Percentiles rank a stretch among this genome's conserved stretches.
Conservation (phyloP, 2,797 vertebrate genomes). For the Novumbra hubbsi region DNA sequence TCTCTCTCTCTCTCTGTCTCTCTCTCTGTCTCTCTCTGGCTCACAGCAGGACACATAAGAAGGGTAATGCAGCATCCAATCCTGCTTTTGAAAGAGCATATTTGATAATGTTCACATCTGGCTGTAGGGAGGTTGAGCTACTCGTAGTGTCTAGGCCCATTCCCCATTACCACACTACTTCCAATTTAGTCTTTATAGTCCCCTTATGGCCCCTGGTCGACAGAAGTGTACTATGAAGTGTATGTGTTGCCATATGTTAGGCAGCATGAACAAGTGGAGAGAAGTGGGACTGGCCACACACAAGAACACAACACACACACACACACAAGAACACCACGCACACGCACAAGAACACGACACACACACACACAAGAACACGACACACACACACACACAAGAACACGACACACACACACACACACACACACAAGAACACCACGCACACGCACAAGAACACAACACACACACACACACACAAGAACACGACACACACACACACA, state of each 20-base stretch:
- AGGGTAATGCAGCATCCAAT: slow-evolving; percentile 9
- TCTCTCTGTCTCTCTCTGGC: slow-evolving; percentile 18
- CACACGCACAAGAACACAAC: slow-evolving; percentile 9
- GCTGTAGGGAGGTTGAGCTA: slow-evolving; percentile 18
- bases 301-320: slow-evolving; percentile 10
- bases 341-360: slow-evolving; percentile 5
- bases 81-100: slow-evolving; percentile 36
- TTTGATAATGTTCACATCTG: slow-evolving; percentile 33
- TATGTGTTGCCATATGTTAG: neutral
- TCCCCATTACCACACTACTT: neutral
- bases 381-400: neutral
- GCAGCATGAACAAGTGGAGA: neutral
- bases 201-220: neutral
- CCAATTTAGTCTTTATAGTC: neutral
- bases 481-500: neutral
- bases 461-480: neutral
- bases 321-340: neutral
- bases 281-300: slow-evolving; percentile 4
- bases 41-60: slow-evolving; percentile 13
- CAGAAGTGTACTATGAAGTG: neutral
- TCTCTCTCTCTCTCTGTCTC: slow-evolving; percentile 16
- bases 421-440: slow-evolving; percentile 8
- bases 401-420: slow-evolving; percentile 7
- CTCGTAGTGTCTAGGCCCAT: slow-evolving; percentile 14
- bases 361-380: no score